These are phyloP conservation scores for Alethe diademata DNA, from an alignment of 2,113 vertebrate species.

Conservation along the genomic window DNA sequence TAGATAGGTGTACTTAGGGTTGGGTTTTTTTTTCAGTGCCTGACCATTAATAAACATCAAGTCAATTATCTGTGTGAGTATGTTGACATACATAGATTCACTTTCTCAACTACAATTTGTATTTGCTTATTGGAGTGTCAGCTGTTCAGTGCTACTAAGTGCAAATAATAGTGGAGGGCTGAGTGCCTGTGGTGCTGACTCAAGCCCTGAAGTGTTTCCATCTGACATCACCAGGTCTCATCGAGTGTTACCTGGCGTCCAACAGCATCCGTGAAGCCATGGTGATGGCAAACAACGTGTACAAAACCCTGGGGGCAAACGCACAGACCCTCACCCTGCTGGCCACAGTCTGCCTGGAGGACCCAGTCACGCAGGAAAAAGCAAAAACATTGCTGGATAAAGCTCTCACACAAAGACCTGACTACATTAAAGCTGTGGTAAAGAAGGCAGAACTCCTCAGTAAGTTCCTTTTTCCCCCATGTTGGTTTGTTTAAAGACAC, in stretches of 20 bases:
- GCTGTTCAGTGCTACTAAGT: background rate
- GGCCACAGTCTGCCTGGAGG: slow-evolving; percentile 95
- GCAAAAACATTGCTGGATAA: slow-evolving; percentile 94
- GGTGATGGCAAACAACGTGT: slow-evolving; percentile 98
- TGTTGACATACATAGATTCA: background rate
- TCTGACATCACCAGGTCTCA: slow-evolving; percentile 81
- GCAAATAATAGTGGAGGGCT: background rate
- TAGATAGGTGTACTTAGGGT: background rate
- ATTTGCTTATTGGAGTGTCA: background rate
- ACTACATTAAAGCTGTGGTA: slow-evolving; percentile 97
- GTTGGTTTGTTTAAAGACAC: background rate
- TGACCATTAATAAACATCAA: background rate
- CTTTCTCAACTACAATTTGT: background rate
- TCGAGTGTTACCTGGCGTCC: slow-evolving; percentile 95
- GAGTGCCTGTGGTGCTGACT: background rate
- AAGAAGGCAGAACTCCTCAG: slow-evolving; percentile 97
- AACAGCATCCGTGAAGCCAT: slow-evolving; percentile 96
- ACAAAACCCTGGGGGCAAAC: slow-evolving; percentile 95
- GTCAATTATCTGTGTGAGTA: background rate
- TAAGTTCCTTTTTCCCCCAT: slow-evolving; percentile 55
- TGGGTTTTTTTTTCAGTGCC: background rate
- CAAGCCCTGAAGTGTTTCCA: background rate
- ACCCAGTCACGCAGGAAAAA: slow-evolving; percentile 95
- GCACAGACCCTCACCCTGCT: slow-evolving; percentile 95
- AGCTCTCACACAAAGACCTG: slow-evolving; percentile 91